These are phyloP conservation scores for Scatophagus argus DNA, from an alignment of 2,113 vertebrate genomes.

Conservation along the genomic window DNA sequence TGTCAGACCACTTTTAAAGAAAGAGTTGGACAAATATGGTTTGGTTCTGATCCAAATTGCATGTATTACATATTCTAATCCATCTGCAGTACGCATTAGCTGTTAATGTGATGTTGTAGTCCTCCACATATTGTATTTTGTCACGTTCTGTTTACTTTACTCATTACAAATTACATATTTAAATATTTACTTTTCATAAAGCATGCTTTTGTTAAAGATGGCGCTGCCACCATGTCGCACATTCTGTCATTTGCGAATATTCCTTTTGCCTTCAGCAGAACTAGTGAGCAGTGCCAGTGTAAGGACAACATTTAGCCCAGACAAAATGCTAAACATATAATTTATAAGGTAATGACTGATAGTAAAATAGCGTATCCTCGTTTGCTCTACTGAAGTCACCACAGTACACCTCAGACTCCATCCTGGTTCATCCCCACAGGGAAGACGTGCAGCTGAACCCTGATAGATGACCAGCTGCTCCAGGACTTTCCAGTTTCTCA, in stretches of 20 bases:
- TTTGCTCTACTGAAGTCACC: slow-evolving; percentile 54
- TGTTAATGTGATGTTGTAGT: neutral
- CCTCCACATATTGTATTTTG: neutral
- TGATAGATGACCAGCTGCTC: slow-evolving; percentile 60
- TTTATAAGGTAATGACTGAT: slow-evolving; percentile 1
- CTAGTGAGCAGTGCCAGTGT: neutral
- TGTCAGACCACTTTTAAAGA: neutral
- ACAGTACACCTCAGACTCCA: slow-evolving; percentile 48
- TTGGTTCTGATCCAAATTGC: neutral
- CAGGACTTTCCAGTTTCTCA: slow-evolving; percentile 43
- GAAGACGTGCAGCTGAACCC: slow-evolving; percentile 30
- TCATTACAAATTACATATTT: neutral
- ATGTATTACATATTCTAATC: neutral
- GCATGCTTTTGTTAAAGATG: neutral
- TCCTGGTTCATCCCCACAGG: slow-evolving; percentile 35
- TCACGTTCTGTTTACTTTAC: neutral
- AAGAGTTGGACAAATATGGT: neutral
- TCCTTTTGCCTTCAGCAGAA: neutral
- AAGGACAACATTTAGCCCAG: neutral
- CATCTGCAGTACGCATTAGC: neutral
- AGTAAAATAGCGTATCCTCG: slow-evolving; percentile 56
- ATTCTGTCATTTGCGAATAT: neutral
- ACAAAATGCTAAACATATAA: neutral
- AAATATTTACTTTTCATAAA: neutral
- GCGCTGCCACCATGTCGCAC: neutral